phyloP scores from a whole-genome alignment of 2,113 vertebrate species.

The Manacus vitellinus region DNA sequence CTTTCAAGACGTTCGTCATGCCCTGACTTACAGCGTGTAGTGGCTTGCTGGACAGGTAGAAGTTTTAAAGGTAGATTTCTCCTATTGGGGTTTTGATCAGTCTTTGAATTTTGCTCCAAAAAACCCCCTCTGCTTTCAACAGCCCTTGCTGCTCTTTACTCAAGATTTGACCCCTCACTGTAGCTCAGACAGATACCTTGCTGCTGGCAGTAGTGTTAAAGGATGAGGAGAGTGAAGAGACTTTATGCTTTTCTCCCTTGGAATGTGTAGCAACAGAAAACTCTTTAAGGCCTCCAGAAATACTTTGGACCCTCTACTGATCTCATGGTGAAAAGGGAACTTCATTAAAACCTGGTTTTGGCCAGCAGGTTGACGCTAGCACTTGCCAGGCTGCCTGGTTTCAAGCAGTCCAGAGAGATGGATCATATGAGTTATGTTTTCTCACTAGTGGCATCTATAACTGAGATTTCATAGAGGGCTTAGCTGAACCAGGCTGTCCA shows the following conservation, averaged over 20 bases:
- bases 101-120: not conserved
- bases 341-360: not conserved
- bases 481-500: not conserved
- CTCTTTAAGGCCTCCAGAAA: not conserved
- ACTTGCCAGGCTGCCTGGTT: not conserved
- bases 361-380: not conserved
- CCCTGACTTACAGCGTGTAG: not conserved
- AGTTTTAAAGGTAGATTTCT: not conserved
- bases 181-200: not conserved
- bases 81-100: not conserved
- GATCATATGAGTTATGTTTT: not conserved
- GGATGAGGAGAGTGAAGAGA: not conserved
- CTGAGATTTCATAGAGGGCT: constrained; percentile 10
- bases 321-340: not conserved
- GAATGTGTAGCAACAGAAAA: not conserved
- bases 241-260: not conserved
- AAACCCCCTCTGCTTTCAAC: not conserved
- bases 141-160: not conserved
- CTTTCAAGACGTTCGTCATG: not conserved
- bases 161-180: not conserved
- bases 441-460: not conserved
- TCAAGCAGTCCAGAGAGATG: not conserved
- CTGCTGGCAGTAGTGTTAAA: not conserved
- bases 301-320: not conserved
- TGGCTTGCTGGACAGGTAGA: not conserved